phyloP scores from a whole-genome alignment of 2,888 invertebrate genomes.

The Philereme vetulata region DNA sequence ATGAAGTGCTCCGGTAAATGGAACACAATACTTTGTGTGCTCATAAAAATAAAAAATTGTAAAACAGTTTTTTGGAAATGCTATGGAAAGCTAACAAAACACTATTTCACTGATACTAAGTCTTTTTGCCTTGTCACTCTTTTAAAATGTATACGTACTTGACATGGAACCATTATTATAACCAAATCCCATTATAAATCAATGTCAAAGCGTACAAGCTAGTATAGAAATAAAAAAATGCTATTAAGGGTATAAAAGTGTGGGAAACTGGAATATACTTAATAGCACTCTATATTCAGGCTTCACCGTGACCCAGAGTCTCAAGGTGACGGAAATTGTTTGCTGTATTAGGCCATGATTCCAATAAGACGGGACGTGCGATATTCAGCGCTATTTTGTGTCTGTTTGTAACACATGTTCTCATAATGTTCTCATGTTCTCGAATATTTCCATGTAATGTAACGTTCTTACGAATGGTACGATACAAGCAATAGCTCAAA shows the following conservation, averaged over 20 bases:
- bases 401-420: too few relatives aligned
- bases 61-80: neutral
- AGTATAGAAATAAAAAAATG: slow-evolving; percentile 22
- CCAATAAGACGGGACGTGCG: slow-evolving; percentile 8
- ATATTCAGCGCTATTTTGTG: neutral
- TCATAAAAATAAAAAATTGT: too few relatives aligned
- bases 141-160: neutral
- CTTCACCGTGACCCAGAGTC: slow-evolving; percentile 57
- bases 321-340: slow-evolving; percentile 59
- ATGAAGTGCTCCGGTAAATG: neutral
- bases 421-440: too few relatives aligned
- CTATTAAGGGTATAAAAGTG: slow-evolving; percentile 20
- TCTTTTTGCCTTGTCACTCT: neutral
- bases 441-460: too few relatives aligned
- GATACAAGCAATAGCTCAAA: too few relatives aligned
- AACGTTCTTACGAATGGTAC: too few relatives aligned
- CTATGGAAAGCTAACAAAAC: neutral
- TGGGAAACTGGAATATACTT: slow-evolving; percentile 33
- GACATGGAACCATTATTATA: neutral
- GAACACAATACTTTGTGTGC: neutral
- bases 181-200: slow-evolving; percentile 12
- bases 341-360: slow-evolving; percentile 22
- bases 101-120: neutral
- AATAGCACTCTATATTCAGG: slow-evolving; percentile 32
- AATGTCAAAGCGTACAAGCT: slow-evolving; percentile 20